Base-by-base conservation (phyloP, 2,888 invertebrate genomes). In the Resseliella maxima region DNA sequence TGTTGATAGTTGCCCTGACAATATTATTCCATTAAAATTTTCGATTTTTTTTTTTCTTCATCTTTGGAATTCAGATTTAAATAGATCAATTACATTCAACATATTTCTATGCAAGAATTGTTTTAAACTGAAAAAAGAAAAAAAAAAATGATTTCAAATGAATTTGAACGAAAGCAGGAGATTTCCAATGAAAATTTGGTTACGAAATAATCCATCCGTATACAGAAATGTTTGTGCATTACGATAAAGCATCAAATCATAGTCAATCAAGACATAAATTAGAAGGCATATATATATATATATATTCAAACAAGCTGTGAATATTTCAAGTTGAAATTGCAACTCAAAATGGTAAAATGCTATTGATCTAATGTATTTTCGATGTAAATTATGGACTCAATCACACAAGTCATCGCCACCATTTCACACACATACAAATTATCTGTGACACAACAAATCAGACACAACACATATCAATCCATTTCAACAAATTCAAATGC, bases 331-430 rank as follows among this genome's bases (percentile, higher is more conserved):
- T 41, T 5, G 41, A 50, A 10, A 72, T 72, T 6, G 72, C 15
- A 18, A 10, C 72, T 59, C 24, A 8, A 18, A 50, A 59, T 59
- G 59, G 6, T 24, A 5, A n/a, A 24, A 3, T 72, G 72, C 3
- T 31, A 35, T 35, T 72, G n/a, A 15, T 72, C 72, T 72, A 72
- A 72, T 72, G 72, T 72, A 72, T 72, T 72, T 72, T 72, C 72
- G 15, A 31, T 72, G 72, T 72, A 31, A 72, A 8, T 72, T 35
- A 72, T 72, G 72, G 15, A 72, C 31, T 35, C 72, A 72, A 72
- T 72, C 72, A 72, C 31, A 59, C 59, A 59, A 59, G n/a, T 59
- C 50, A 50, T 18, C 59, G 24, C 59, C 59, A 3, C 59, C 3
- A n/a, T 50, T 2, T 18, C 2, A 50, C 50, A 50, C 15, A 2